Base-by-base conservation (phyloP, 2,797 vertebrate species). In the Vipera ursinii region DNA sequence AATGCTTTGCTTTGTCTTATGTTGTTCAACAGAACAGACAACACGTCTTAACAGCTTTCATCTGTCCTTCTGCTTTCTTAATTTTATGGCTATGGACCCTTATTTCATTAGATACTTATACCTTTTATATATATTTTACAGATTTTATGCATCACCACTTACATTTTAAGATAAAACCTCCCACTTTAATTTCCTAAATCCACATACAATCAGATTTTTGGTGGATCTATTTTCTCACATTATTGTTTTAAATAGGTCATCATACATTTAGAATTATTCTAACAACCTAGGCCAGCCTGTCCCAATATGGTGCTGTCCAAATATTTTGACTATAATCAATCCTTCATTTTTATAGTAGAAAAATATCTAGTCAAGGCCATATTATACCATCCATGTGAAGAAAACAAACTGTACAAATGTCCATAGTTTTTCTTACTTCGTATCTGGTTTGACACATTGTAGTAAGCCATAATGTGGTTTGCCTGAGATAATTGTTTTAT, bases 11-110 rank as follows among this genome's bases (percentile, higher is more conserved):
- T 56, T 94, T 95, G 88, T 88, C 89, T 94, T 88, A 73, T 94
- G n/a, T 94, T 89, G 69, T 95, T 96, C 51, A 88, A 87, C 86
- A 94, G 85, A 85, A 48, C 57, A 86, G 28, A 89, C 28, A 44
- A 93, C 86, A 93, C n/a, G n/a, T n/a, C n/a, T n/a, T n/a, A n/a
- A n/a, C 95, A 92, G 78, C 55, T 14, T 92, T 59, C 53, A 94
- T 94, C 87, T 51, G 17, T 88, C 92, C 69, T 60, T 32, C 48
- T 95, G 94, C 93, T 87, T 91, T 87, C 88, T 95, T 96, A 87
- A 26, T 48, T 86, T 92, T 89, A 85, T 91, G 92, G 53, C 90
- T 51, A 88, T 65, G 88, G 32, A 86, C 86, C 65, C 57, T 28
- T 88, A 38, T n/a, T 78, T 87, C 55, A 53, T 59, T 55, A 53